These are phyloP conservation scores for Etheostoma cragini DNA, from an alignment of 2,113 vertebrate species.

Conservation along the genomic window DNA sequence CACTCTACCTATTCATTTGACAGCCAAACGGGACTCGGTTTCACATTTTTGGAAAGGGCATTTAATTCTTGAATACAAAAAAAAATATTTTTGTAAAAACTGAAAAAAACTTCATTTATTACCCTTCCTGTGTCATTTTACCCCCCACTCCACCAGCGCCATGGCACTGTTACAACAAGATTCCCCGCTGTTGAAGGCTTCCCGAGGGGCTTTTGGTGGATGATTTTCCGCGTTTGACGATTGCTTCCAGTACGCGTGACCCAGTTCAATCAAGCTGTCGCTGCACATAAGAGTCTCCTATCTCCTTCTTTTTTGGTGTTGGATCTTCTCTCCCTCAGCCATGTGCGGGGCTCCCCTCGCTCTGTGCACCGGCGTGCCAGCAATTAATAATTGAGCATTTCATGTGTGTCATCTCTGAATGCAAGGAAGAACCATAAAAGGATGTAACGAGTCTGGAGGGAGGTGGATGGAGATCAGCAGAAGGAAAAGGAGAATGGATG, in stretches of 20 bases:
- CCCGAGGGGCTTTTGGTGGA: conserved; percentile 19
- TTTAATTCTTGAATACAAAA: conserved; percentile 9
- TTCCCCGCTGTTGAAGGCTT: conserved; percentile 44
- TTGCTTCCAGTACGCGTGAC: conserved; percentile 69
- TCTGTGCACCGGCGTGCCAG: conserved; percentile 17
- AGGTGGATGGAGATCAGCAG: conserved; percentile 30
- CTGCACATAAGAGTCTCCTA: conserved; percentile 47
- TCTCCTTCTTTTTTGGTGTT: conserved; percentile 38
- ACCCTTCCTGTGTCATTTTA: neutral
- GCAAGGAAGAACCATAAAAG: conserved; percentile 20
- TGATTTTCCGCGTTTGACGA: conserved; percentile 55
- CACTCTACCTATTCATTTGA: neutral
- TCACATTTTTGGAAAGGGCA: neutral
- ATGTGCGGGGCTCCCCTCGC: conserved; percentile 20
- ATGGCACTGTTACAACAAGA: conserved; percentile 7
- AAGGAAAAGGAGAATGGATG: conserved; percentile 1
- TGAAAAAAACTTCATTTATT: no score
- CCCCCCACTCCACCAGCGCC: neutral
- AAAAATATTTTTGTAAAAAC: neutral
- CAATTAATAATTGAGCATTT: conserved; percentile 77
- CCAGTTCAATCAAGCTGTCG: conserved; percentile 83
- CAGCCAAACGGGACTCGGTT: neutral
- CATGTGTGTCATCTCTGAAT: conserved; percentile 31
- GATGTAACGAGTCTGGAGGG: conserved; percentile 25
- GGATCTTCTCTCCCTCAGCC: conserved; percentile 28